phyloP scores from a whole-genome alignment of 2,888 invertebrate genomes.

The Pecten maximus region DNA sequence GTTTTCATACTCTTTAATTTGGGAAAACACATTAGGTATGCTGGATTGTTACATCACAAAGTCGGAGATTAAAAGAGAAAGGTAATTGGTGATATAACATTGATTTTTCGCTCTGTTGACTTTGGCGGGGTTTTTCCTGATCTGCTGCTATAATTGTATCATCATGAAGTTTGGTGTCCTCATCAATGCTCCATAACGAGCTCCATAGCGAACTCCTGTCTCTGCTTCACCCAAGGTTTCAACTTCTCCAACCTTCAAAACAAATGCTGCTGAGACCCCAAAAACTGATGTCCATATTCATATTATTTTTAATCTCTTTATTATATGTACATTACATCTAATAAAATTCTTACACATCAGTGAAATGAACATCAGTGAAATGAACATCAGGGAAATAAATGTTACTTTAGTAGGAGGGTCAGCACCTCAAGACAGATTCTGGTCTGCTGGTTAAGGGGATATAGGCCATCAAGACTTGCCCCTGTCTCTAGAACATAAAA shows the following conservation, averaged over 20 bases:
- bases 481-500: too few species aligned
- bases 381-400: too few species aligned
- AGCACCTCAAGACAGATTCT: not conserved
- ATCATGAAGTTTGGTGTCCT: not conserved
- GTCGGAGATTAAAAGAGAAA: constrained; percentile 17
- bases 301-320: not conserved
- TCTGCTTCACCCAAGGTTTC: too few species aligned
- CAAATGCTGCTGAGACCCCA: not conserved
- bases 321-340: not conserved
- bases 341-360: not conserved
- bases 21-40: constrained; percentile 13
- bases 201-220: not conserved
- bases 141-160: not conserved
- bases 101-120: constrained; percentile 20
- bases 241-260: not conserved
- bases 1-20: not conserved
- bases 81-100: not conserved
- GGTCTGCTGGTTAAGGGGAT: not conserved
- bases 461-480: too few species aligned
- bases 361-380: too few species aligned
- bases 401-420: too few species aligned
- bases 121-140: not conserved
- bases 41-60: constrained; percentile 9
- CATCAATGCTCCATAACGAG: not conserved
- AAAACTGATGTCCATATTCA: not conserved